phyloP scores from a whole-genome alignment of 2,888 invertebrate species.

The Drosophila mettleri region DNA sequence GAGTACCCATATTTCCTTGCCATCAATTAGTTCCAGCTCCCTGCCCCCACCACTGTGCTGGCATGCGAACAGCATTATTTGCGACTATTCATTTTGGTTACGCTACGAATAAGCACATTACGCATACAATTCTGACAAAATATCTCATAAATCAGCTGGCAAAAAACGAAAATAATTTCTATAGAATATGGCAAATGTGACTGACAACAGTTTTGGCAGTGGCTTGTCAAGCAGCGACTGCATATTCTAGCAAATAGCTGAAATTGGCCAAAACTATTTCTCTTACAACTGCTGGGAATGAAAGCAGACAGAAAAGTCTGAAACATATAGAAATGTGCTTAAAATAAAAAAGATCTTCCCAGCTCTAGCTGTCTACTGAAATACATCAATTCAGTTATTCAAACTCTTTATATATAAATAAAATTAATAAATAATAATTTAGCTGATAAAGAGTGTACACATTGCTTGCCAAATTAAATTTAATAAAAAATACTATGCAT shows the following conservation, averaged over 20 bases:
- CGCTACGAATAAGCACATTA: constrained; percentile 17
- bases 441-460: too few relatives aligned
- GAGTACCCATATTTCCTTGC: constrained; percentile 20
- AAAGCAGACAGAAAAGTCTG: neutral
- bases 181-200: constrained; percentile 16
- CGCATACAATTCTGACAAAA: constrained; percentile 41
- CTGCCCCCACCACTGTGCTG: too few relatives aligned
- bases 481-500: neutral
- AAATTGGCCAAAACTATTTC: constrained; percentile 12
- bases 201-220: constrained; percentile 47
- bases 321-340: neutral
- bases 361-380: neutral
- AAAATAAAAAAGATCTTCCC: neutral
- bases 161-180: constrained; percentile 13
- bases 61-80: constrained; percentile 24
- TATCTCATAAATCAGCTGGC: constrained; percentile 28
- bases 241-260: constrained; percentile 2
- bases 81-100: constrained; percentile 34
- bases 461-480: too few relatives aligned
- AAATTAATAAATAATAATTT: too few relatives aligned
- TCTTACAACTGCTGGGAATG: neutral
- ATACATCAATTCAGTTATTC: neutral
- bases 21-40: constrained; percentile 4
- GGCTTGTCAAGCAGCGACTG: constrained; percentile 14
- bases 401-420: too few relatives aligned